Base-by-base conservation (phyloP, 92 coral and sea anemone species). In the Porites rus region DNA sequence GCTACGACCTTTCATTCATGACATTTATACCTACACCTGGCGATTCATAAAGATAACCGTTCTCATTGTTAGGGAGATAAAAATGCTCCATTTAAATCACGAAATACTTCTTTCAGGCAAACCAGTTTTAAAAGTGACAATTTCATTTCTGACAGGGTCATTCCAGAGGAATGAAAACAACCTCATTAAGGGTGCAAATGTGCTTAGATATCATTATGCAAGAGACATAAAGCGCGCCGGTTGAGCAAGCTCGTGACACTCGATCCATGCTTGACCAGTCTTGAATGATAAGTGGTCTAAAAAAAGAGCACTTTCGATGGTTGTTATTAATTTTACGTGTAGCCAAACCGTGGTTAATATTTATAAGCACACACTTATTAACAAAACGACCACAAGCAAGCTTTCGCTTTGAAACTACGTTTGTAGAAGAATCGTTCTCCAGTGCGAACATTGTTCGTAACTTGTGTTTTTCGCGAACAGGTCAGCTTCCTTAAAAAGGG, bases 301-400 rank as follows among this genome's bases (percentile, higher is more conserved):
- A 83, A 83, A 83, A 83, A 83, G 87, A 83, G 51, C 87, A 73
- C 79, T 83, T 83, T 74, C 63, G 87, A 65, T 83, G 38, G 52
- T 74, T 74, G 80, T 74, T 83, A 61, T 73, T 83, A 74, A 72
- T 83, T 63, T 81, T 81, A 54, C 65, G 86, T 70, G 86, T 54
- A 58, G 77, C 59, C 78, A 56, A 70, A 71, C 86, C 86, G 71
- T 74, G 59, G 87, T 83, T 73, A 83, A 83, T 83, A 83, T 83
- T 83, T 73, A 83, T 83, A 83, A 83, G 87, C 52, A 83, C 50
- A 17, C 72, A 21, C 46, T 81, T 69, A 81, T 70, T 70, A 68
- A 51, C 28, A 65, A 81, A 25, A 60, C 76, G 77, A 81, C 86
- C 86, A 61, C 77, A 81, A 71, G 64, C 9, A 74, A 74, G 46